phyloP scores from a whole-genome alignment of 2,797 vertebrate genomes.

The Xenentodon cancila region DNA sequence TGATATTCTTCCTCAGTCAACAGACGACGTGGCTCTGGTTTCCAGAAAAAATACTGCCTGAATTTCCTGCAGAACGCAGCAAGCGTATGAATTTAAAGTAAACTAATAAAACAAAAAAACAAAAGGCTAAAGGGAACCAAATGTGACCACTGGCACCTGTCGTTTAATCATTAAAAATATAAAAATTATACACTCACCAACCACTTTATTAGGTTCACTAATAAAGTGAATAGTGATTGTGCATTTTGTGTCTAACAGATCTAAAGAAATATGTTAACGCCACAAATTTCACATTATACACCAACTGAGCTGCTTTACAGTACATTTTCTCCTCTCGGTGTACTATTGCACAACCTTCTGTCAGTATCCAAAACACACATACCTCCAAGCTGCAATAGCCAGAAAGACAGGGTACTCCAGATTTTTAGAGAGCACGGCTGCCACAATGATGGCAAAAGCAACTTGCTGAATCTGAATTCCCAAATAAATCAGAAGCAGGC shows the following conservation, averaged over 20 bases:
- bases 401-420: slow-evolving; percentile 86
- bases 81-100: not conserved
- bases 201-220: no score
- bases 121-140: no score
- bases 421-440: slow-evolving; percentile 88
- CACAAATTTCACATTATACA: no score
- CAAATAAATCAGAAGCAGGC: slow-evolving; percentile 88
- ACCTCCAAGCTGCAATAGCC: slow-evolving; percentile 65
- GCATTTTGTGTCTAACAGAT: no score
- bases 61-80: slow-evolving; percentile 77
- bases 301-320: not conserved
- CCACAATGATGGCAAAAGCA: slow-evolving; percentile 83
- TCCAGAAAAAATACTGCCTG: slow-evolving; percentile 62
- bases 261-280: no score
- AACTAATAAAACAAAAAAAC: not conserved
- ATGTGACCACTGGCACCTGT: no score
- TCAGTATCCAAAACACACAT: slow-evolving; percentile 28
- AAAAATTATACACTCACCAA: no score
- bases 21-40: slow-evolving; percentile 84
- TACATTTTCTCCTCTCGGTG: not conserved
- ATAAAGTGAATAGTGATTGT: no score
- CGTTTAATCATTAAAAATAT: no score
- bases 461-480: slow-evolving; percentile 91
- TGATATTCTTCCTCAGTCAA: slow-evolving; percentile 93
- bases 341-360: slow-evolving; percentile 56